Evolutionary conservation across 2,113 vertebrate species (phyloP).

Genomic region (Gavialis gangeticus): DNA sequence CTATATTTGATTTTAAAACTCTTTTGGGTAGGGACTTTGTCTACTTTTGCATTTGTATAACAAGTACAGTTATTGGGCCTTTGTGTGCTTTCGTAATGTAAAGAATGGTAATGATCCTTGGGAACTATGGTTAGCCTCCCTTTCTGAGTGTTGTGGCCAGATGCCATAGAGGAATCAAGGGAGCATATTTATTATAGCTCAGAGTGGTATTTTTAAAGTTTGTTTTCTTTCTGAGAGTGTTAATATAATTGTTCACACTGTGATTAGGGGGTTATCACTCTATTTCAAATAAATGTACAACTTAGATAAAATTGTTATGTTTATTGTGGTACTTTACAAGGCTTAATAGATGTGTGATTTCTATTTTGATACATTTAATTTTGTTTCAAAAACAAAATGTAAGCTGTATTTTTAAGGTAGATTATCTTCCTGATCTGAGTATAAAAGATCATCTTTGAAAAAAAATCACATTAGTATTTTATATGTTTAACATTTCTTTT

Average conservation of each 20-base stretch:
- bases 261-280: conserved; percentile 19
- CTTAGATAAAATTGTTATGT: conserved; percentile 10
- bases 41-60: conserved; percentile 3
- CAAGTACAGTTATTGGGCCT: neutral
- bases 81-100: neutral
- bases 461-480: conserved; percentile 58
- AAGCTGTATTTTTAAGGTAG: conserved; percentile 58
- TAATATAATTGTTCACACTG: conserved; percentile 59
- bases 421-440: conserved; percentile 62
- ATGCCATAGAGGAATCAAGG: conserved; percentile 59
- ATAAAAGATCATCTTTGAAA: conserved; percentile 54
- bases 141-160: conserved; percentile 58
- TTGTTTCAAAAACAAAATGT: conserved; percentile 51
- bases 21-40: neutral
- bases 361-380: conserved; percentile 41
- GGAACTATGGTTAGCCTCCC: conserved; percentile 64
- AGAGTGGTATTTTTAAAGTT: conserved; percentile 67
- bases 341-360: conserved; percentile 12
- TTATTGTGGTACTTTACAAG: conserved; percentile 29
- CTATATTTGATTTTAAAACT: neutral
- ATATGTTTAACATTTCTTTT: conserved; percentile 26
- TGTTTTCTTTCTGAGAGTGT: conserved; percentile 65
- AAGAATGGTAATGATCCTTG: conserved; percentile 44
- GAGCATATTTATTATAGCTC: conserved; percentile 55
- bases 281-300: conserved; percentile 22